Base-by-base conservation (phyloP, 1,140 invertebrate species). In the Carposina sasakii region DNA sequence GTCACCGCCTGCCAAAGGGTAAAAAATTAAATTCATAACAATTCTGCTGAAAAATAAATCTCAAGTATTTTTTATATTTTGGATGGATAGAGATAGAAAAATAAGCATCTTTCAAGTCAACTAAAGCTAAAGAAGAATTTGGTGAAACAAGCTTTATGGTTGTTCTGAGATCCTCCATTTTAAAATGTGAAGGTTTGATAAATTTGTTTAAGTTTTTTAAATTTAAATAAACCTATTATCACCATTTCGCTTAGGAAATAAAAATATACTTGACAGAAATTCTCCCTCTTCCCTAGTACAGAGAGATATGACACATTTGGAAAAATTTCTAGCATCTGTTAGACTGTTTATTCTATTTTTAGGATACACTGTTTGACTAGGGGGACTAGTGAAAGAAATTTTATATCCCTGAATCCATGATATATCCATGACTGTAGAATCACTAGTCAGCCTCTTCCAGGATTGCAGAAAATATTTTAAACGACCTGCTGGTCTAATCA, bases 101-200 rank as follows among this genome's bases (percentile, higher is more conserved):
- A 30, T 30, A 20, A 1, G 37, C 37, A 21, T 40, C 37, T 40
- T 40, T 40, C 3, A 40, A 20, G 15, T 40, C 37, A 19, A 40
- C 21, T 12, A 21, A 21, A 20, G 17, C 8, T 30, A 30, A 30
- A 30, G 15, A 30, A 30, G 10, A n/a, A 8, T 13, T 10, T 13
- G 28, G 28, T n/a, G 28, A n/a, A 13, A 30, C 28, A 30, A 40
- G 21, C 20, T 40, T 40, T n/a, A 40, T 20, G 12, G 37, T 21
- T 17, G 37, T 40, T 21, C 37, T 40, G n/a, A 40, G 15, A 21
- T 40, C 37, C 21, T 40, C 20, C 37, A 40, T 40, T 40, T 40
- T 40, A 12, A 40, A 20, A 21, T 21, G 37, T 8, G 31, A 4
- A 5, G 5, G 5, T 8, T 13, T 13, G 4, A 34, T 13, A 13